Percentiles rank a stretch among this genome's conserved stretches.
phyloP scores from a whole-genome alignment of 2,797 vertebrate genomes.

The Sebastes paucispinis region DNA sequence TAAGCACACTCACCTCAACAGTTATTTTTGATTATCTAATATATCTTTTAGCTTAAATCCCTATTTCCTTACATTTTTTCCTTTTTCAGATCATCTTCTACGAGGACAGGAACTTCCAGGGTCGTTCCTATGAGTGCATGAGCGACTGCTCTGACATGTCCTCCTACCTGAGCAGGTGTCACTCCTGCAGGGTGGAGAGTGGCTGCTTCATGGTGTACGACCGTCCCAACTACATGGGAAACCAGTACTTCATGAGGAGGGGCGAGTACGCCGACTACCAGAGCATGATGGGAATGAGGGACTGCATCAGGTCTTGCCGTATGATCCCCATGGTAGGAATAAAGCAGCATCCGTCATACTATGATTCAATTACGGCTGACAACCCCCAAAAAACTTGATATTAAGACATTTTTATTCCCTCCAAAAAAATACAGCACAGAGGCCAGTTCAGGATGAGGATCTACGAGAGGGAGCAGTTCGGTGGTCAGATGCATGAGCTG shows the following conservation, averaged over 20 bases:
- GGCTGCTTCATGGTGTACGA: constrained; percentile 80
- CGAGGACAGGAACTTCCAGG: constrained; percentile 81
- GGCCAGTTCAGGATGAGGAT: constrained; percentile 76
- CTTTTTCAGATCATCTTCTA: constrained; percentile 79
- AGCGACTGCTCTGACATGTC: constrained; percentile 76
- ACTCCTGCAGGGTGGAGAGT: constrained; percentile 76
- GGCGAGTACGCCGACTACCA: constrained; percentile 75
- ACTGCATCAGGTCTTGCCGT: constrained; percentile 69
- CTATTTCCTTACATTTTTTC: not conserved
- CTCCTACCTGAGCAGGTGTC: constrained; percentile 73
- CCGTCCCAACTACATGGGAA: constrained; percentile 66
- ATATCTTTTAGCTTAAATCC: not conserved
- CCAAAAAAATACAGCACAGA: constrained; percentile 59
- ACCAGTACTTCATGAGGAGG: constrained; percentile 74
- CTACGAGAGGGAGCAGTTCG: constrained; percentile 76
- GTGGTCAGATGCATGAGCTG: constrained; percentile 65
- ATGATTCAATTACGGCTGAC: fast-evolving
- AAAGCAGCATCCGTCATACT: not conserved
- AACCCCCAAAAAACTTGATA: not conserved
- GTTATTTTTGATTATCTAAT: not conserved
- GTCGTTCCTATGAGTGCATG: constrained; percentile 73
- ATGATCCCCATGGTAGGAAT: constrained; percentile 68
- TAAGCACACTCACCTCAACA: constrained; percentile 33
- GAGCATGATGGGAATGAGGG: constrained; percentile 65
- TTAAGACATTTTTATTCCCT: not conserved